A percentile compares a stretch with the other conserved stretches of the same genome.
Evolutionary conservation across 1,140 invertebrate species (phyloP).

Genomic region (Zaprionus ghesquierei): DNA sequence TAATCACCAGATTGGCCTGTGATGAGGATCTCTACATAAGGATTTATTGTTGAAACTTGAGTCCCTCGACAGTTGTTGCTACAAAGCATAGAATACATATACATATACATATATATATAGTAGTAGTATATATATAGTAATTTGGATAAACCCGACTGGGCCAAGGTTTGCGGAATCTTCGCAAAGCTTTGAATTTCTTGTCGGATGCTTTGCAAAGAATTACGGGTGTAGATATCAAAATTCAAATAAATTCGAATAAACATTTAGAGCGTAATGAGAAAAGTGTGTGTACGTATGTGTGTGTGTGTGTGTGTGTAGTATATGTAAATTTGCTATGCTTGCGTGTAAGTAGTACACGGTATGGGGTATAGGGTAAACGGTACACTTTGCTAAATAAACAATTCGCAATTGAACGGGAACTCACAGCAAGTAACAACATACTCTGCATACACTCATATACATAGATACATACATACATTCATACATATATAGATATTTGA

Average conservation of each 20-base stretch:
- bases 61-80: constrained; percentile 66
- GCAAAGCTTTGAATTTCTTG: constrained; percentile 16
- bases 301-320: constrained; percentile 7
- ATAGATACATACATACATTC: neutral
- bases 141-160: constrained; percentile 31
- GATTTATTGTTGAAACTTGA: constrained; percentile 78
- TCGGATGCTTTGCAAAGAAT: constrained; percentile 16
- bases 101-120: neutral
- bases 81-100: neutral
- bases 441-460: constrained; percentile 26
- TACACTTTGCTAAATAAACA: constrained; percentile 46
- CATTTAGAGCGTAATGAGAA: constrained; percentile 53
- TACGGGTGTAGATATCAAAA: neutral
- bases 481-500: constrained; percentile 35
- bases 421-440: constrained; percentile 71
- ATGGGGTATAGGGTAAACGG: neutral
- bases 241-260: constrained; percentile 57
- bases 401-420: constrained; percentile 68
- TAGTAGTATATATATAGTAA: constrained; percentile 4
- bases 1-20: constrained; percentile 19
- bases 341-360: constrained; percentile 5
- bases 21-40: constrained; percentile 54
- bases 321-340: constrained; percentile 19
- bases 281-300: constrained; percentile 5
- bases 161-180: constrained; percentile 35